Evolutionary conservation across 2,888 invertebrate species (phyloP).

Genomic region (Dendrolimus pini): DNA sequence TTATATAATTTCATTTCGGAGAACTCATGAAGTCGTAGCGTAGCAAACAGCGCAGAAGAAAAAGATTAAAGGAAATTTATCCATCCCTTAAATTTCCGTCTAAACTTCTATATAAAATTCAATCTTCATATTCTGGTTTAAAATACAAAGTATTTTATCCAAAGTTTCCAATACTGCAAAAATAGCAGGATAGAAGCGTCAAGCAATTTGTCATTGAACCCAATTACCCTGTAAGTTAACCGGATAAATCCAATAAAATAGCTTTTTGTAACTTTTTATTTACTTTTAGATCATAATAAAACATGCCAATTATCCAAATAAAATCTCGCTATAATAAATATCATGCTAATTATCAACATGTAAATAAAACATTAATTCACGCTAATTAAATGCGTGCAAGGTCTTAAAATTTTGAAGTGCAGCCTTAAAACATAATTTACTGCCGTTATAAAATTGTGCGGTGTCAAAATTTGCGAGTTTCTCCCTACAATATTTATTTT

Average conservation of each 20-base stretch:
- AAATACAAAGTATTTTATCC: too few relatives aligned
- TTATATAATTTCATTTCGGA: too few relatives aligned
- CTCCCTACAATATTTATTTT: not conserved
- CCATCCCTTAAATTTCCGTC: too few relatives aligned
- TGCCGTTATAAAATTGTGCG: not conserved
- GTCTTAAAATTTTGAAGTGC: not conserved
- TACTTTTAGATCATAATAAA: not conserved
- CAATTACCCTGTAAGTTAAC: not conserved
- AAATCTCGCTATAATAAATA: not conserved
- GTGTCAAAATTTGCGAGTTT: not conserved
- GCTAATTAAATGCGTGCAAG: not conserved
- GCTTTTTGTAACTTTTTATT: not conserved
- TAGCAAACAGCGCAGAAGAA: too few relatives aligned
- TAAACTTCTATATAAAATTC: too few relatives aligned
- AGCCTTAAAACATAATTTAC: not conserved
- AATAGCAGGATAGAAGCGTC: not conserved
- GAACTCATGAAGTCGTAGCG: too few relatives aligned
- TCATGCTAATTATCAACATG: not conserved
- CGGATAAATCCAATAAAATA: not conserved
- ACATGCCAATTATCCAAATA: not conserved
- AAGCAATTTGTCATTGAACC: not conserved
- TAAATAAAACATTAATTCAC: not conserved
- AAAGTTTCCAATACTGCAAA: not conserved
- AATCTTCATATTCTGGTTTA: too few relatives aligned
- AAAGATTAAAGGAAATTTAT: too few relatives aligned